Evolutionary conservation across 2,888 invertebrate genomes (phyloP).

Genomic region (Eudemis profundana): DNA sequence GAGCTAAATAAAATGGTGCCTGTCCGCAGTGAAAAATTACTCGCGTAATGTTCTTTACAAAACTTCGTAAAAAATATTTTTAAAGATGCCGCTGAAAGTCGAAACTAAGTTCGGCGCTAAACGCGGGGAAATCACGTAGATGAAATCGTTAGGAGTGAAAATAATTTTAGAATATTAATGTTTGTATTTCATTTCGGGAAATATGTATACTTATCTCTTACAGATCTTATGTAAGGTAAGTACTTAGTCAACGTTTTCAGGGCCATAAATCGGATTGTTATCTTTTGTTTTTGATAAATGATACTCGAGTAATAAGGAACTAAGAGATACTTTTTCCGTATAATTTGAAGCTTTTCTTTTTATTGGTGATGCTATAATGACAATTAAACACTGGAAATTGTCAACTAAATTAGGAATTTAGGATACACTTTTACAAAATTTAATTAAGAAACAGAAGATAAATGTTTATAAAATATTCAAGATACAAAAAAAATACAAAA

Average conservation of each 20-base stretch:
- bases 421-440: background rate
- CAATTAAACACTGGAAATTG: background rate
- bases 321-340: background rate
- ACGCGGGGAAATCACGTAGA: constrained; percentile 20
- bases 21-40: constrained; percentile 28
- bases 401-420: background rate
- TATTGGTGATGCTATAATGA: background rate
- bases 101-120: constrained; percentile 1
- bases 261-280: constrained; percentile 20
- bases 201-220: background rate
- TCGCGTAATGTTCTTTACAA: constrained; percentile 13
- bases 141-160: constrained; percentile 16
- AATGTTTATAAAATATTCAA: background rate
- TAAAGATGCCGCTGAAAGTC: constrained; percentile 26
- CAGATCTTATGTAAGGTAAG: constrained; percentile 7
- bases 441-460: background rate
- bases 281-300: constrained; percentile 28
- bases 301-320: constrained; percentile 10
- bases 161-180: constrained; percentile 22
- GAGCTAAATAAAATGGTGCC: constrained; percentile 23
- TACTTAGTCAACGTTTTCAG: constrained; percentile 15
- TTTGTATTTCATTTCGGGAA: background rate
- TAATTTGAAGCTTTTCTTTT: background rate
- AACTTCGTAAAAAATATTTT: constrained; percentile 19
- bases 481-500: constrained; percentile 3